phyloP scores from a whole-genome alignment of 2,113 vertebrate genomes.

The Crotalus horridus region DNA sequence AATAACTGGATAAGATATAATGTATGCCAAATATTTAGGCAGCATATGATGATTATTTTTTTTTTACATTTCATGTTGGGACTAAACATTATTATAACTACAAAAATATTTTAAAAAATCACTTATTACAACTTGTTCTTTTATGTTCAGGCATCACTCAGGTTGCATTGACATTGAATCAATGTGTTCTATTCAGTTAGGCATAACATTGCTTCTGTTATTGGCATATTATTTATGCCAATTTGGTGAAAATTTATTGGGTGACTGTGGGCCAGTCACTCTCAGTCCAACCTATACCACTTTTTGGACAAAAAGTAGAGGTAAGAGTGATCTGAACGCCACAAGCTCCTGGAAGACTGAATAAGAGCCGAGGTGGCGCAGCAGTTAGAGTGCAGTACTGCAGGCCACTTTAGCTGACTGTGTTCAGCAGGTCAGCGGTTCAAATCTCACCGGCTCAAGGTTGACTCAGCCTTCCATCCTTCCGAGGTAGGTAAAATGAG shows the following conservation, averaged over 20 bases:
- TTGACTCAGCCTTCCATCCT: no score
- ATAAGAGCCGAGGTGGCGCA: background rate
- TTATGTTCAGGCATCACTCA: background rate
- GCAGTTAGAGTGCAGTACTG: no score
- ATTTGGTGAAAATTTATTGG: background rate
- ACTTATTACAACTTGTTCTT: background rate
- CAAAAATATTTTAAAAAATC: background rate
- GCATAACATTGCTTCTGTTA: background rate
- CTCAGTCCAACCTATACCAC: background rate
- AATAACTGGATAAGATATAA: background rate
- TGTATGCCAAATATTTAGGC: background rate
- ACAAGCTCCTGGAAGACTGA: background rate
- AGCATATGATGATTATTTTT: background rate
- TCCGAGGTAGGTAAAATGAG: no score
- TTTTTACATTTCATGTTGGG: background rate
- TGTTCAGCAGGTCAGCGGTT: no score
- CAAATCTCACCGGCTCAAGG: no score
- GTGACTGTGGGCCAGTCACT: background rate
- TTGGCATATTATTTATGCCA: background rate
- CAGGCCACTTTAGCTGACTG: no score
- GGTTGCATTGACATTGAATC: background rate
- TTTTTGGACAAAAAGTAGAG: background rate
- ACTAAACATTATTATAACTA: background rate
- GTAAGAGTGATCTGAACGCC: background rate
- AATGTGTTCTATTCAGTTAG: background rate